Evolutionary conservation across 2,113 vertebrate genomes (phyloP), one percentile per base, ranked within the genome.

Genomic region (Ondatra zibethicus): DNA sequence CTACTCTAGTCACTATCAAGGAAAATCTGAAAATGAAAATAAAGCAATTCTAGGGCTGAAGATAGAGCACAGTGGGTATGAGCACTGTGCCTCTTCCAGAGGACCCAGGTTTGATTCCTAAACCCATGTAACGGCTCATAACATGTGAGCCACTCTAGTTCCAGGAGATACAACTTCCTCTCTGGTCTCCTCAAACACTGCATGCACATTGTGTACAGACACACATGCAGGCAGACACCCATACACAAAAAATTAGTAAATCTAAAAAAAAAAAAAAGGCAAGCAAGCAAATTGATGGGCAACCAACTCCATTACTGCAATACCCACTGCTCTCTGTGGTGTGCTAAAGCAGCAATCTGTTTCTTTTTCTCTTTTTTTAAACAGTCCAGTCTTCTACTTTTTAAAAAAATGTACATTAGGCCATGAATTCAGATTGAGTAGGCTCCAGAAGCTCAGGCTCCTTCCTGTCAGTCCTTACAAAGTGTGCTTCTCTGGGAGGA

Each of bases 21-120:
- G 58, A 88, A 39, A 66, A 76, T 66, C 31, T 58, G 45, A 75
- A 96, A 92, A 47, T 75, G 27, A 89, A 92, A 72, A 68, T 77
- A 76, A 89, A 89, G 4, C 61, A 86, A 47, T 47, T 86, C 61
- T 86, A 47, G 80, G 36, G 21, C 21, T 58, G 80, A 58, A 82
- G 58, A 42, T 9, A 84, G n/a, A 61, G 55, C 81, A 84, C 55
- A 82, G 55, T 39, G 36, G 52, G 13, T 58, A 25, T 39, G 52
- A 61, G 52, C 80, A 29, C n/a, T 17, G 55, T 84, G 80, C 25
- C n/a, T 63, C 81, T 42, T 31, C 13, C 52, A 17, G 55, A 84
- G n/a, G 80, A 42, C 58, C 25, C n/a, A 84, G 36, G 55, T 29
- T 84, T 29, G 23, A 17, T 61, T 61, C n/a, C n/a, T 42, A 42